phyloP scores from a whole-genome alignment of 2,113 vertebrate genomes.

The Erythrolamprus reginae region DNA sequence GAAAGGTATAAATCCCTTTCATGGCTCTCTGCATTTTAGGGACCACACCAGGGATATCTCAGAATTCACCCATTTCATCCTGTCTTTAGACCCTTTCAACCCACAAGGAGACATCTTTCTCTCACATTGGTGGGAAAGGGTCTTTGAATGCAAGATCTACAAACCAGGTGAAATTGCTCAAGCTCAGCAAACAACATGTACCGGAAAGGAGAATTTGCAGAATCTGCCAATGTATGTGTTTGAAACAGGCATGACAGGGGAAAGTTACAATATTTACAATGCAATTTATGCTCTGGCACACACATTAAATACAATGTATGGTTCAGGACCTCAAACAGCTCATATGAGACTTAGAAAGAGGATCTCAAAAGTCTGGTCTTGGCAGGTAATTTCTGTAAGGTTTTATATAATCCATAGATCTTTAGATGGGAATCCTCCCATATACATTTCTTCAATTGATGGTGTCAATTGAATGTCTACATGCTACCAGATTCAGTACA shows the following conservation, averaged over 20 bases:
- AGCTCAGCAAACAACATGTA: not conserved
- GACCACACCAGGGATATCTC: not conserved
- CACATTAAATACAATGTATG: not conserved
- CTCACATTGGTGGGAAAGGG: not conserved
- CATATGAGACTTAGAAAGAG: not conserved
- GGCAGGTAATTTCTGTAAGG: not conserved
- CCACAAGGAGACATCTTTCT: not conserved
- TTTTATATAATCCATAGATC: not conserved
- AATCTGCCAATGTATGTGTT: not conserved
- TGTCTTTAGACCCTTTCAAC: not conserved
- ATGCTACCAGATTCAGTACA: not conserved
- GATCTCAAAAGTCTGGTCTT: not conserved
- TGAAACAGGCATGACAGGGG: not conserved
- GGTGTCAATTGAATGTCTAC: not conserved
- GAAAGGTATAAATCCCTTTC: no score
- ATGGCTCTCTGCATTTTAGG: no score
- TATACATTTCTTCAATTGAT: no score
- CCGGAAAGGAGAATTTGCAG: not conserved
- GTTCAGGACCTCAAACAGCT: not conserved
- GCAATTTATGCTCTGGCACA: not conserved
- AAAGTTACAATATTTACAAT: not conserved
- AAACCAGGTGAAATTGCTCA: not conserved
- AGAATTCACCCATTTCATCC: not conserved
- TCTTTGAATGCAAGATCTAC: not conserved
- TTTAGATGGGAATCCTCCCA: not conserved